Evolutionary conservation across 2,888 invertebrate species (phyloP).

Genomic region (Pharmacophagus antenor): DNA sequence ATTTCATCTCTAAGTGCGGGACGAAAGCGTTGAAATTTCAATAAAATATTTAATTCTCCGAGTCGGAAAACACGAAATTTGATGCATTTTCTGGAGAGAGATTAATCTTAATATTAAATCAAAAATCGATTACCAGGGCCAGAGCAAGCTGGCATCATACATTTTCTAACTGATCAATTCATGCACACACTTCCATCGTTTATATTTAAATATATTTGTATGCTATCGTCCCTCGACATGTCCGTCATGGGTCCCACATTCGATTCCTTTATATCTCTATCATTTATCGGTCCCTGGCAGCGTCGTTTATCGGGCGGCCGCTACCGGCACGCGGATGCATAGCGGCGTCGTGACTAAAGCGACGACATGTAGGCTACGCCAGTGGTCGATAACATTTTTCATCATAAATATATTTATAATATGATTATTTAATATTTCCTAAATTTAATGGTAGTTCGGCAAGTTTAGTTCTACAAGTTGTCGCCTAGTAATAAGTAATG

Average conservation of each 20-base stretch:
- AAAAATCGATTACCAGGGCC: too few species aligned
- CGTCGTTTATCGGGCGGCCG: constrained; percentile 13
- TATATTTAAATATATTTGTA: background rate
- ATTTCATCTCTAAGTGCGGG: too few species aligned
- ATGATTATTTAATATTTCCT: background rate
- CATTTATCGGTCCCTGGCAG: constrained; percentile 20
- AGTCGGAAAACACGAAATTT: too few species aligned
- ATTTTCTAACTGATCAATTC: background rate
- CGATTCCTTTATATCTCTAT: constrained; percentile 17
- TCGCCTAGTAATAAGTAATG: too few species aligned
- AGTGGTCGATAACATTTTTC: constrained; percentile 16
- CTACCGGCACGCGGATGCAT: constrained; percentile 25
- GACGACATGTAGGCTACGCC: constrained; percentile 22
- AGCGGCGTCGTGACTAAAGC: constrained; percentile 22
- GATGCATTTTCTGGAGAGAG: too few species aligned
- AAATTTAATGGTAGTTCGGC: too few species aligned
- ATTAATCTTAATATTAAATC: too few species aligned
- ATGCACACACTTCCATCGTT: background rate
- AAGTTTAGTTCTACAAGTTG: too few species aligned
- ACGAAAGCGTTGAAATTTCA: too few species aligned
- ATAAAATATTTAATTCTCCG: too few species aligned
- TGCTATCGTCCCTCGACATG: background rate
- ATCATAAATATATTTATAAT: constrained; percentile 2
- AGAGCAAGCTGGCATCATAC: too few species aligned
- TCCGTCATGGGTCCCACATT: constrained; percentile 6